phyloP scores from a whole-genome alignment of 2,888 invertebrate genomes.

The Physocephala rufipes region DNA sequence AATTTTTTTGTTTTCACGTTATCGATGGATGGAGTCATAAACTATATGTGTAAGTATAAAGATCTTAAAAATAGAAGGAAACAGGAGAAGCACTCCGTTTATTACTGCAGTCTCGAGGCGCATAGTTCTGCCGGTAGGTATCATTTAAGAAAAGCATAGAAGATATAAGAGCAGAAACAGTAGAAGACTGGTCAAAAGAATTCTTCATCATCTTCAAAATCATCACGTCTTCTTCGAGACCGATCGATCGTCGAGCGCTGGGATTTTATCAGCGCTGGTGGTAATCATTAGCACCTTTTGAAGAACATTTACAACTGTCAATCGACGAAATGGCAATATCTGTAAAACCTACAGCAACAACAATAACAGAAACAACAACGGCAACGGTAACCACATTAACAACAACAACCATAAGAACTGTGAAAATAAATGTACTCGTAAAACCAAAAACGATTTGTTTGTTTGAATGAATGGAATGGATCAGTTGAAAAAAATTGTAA shows the following conservation, averaged over 20 bases:
- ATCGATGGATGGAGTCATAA: conserved; percentile 28
- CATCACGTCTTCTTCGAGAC: neutral
- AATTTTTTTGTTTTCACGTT: conserved; percentile 15
- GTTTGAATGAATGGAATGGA: no score
- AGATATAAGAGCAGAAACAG: no score
- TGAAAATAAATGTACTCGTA: no score
- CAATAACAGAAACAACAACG: neutral
- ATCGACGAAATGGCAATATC: conserved; percentile 11
- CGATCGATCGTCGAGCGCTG: no score
- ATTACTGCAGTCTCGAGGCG: neutral
- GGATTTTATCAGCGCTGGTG: conserved; percentile 27
- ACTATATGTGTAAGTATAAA: neutral
- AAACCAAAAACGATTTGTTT: no score
- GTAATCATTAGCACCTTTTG: conserved; percentile 35
- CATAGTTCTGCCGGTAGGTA: neutral
- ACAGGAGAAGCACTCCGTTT: conserved; percentile 16
- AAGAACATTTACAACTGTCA: conserved; percentile 35
- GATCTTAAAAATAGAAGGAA: neutral
- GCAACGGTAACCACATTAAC: neutral
- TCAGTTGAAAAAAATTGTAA: no score
- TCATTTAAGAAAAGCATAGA: neutral
- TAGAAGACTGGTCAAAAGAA: no score
- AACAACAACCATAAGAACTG: neutral
- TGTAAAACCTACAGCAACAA: no score
- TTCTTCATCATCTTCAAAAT: neutral